phyloP scores from a whole-genome alignment of 2,888 invertebrate species.

The Nephrotoma flavescens region DNA sequence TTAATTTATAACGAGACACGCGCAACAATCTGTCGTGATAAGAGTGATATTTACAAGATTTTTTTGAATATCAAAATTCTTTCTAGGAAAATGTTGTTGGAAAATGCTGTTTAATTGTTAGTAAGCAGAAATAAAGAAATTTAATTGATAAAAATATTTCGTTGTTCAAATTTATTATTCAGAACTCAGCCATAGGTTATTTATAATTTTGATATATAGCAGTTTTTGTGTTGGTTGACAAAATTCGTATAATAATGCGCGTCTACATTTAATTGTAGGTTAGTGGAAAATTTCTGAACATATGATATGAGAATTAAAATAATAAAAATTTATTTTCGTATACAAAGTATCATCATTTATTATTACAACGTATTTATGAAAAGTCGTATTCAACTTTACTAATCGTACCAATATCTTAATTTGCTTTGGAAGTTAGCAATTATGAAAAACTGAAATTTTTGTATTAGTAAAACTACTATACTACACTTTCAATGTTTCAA shows the following conservation, averaged over 20 bases:
- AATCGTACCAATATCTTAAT: too few relatives aligned
- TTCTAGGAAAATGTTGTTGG: not conserved
- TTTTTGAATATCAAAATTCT: not conserved
- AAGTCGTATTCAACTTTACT: too few relatives aligned
- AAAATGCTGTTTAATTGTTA: not conserved
- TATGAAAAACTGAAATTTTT: too few relatives aligned
- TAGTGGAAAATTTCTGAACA: not conserved
- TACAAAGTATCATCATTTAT: not conserved
- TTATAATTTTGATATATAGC: not conserved
- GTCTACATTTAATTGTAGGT: not conserved
- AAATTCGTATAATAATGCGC: not conserved
- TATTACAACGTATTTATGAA: too few relatives aligned
- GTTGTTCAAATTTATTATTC: not conserved
- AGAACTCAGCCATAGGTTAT: not conserved
- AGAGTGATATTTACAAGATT: not conserved
- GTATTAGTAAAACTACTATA: too few relatives aligned
- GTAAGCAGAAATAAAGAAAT: not conserved
- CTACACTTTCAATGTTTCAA: not conserved
- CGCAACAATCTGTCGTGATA: not conserved
- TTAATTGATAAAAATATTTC: not conserved
- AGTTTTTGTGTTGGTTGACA: not conserved
- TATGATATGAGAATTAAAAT: not conserved
- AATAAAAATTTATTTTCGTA: not conserved
- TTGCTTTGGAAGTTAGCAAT: too few relatives aligned
- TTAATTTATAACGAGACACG: not conserved